Conservation (phyloP, 2,113 vertebrate genomes). For the Psettodes erumei region DNA sequence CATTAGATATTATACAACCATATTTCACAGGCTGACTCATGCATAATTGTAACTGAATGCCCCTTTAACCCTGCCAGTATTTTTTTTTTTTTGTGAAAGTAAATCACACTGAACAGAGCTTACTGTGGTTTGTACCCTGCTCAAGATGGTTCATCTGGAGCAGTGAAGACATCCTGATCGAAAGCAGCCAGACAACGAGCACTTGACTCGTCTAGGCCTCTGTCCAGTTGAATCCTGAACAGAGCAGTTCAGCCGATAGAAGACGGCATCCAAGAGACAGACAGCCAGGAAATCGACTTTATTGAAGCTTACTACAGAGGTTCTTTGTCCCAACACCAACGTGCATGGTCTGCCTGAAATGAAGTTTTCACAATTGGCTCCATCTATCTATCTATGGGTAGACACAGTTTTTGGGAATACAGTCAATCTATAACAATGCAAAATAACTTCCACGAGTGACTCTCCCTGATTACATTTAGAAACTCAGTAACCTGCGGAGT, state of each 20-base stretch:
- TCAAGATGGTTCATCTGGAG: not conserved
- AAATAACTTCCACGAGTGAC: not conserved
- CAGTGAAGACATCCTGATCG: conserved; percentile 1
- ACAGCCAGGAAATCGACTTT: conserved; percentile 22
- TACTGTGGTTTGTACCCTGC: not conserved
- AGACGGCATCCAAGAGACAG: conserved; percentile 17
- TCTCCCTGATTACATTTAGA: not conserved
- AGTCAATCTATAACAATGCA: not conserved
- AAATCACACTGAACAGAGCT: not conserved
- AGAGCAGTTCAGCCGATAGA: conserved; percentile 30
- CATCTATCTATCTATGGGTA: not conserved
- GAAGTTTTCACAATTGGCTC: not conserved
- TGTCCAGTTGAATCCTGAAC: conserved; percentile 21
- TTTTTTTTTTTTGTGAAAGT: not conserved
- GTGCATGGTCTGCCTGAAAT: conserved; percentile 12
- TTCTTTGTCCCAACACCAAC: conserved; percentile 14
- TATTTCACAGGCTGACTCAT: not conserved
- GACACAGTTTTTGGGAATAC: not conserved
- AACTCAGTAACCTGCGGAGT: not conserved
- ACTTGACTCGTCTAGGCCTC: conserved; percentile 15
- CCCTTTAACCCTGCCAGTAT: not conserved
- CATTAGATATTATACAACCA: not conserved
- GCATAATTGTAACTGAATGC: not conserved
- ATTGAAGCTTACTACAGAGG: conserved; percentile 33
- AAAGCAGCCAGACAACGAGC: conserved; percentile 13